Evolutionary conservation across 1,140 invertebrate species (phyloP).

Genomic region (Drosophila hydei): DNA sequence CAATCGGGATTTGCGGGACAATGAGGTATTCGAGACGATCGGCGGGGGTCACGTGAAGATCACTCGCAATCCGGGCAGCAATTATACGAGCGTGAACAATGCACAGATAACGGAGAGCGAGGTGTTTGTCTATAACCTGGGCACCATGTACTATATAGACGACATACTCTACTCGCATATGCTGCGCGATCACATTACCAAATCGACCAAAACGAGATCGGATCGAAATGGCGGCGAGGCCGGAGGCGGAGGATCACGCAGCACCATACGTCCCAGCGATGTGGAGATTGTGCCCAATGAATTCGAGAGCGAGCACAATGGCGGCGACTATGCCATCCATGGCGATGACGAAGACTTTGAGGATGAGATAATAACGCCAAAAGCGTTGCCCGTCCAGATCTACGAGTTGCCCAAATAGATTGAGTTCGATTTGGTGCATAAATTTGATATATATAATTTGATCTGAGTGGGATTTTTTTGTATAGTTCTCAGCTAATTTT

Average conservation of each 20-base stretch:
- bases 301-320: conserved; percentile 71
- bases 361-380: conserved; percentile 83
- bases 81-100: conserved; percentile 85
- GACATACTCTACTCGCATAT: conserved; percentile 85
- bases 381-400: conserved; percentile 82
- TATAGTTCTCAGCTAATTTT: conserved; percentile 80
- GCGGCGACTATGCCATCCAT: conserved; percentile 76
- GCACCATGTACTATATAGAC: conserved; percentile 87
- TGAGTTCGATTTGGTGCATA: background rate
- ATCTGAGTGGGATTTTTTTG: conserved; percentile 50
- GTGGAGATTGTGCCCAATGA: conserved; percentile 85
- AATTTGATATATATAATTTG: conserved; percentile 1
- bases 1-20: conserved; percentile 86
- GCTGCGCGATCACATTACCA: conserved; percentile 71
- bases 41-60: conserved; percentile 85
- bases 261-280: conserved; percentile 69
- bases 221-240: conserved; percentile 61
- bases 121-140: conserved; percentile 87
- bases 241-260: conserved; percentile 60
- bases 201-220: conserved; percentile 70
- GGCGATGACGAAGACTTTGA: conserved; percentile 82
- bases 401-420: conserved; percentile 81
- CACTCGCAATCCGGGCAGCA: conserved; percentile 84
- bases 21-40: conserved; percentile 84
- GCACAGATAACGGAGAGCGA: conserved; percentile 86